Evolutionary conservation across 1,140 invertebrate genomes (phyloP).

Genomic region (Drosophila biarmipes): DNA sequence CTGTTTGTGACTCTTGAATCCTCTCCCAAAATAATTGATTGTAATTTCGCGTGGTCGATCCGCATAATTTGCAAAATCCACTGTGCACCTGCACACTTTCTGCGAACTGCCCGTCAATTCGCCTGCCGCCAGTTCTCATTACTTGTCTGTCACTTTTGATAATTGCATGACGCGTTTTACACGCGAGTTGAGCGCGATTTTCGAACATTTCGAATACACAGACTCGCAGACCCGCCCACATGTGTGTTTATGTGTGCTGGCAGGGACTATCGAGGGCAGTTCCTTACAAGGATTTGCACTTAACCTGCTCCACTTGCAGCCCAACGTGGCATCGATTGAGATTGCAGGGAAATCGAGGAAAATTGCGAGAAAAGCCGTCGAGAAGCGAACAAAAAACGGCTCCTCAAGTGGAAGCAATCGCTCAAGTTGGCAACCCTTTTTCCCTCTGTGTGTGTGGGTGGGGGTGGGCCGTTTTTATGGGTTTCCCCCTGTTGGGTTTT

Average conservation of each 20-base stretch:
- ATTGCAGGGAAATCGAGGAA: slow-evolving; percentile 36
- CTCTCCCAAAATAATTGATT: not conserved
- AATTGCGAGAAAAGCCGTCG: slow-evolving; percentile 12
- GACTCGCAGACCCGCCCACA: not conserved
- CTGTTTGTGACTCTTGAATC: not conserved
- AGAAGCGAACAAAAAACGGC: slow-evolving; percentile 19
- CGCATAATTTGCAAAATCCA: not conserved
- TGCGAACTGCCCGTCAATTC: not conserved
- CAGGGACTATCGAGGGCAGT: slow-evolving; percentile 29
- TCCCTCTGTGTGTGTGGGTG: not conserved
- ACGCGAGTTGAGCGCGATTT: slow-evolving; percentile 44
- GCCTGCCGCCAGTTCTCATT: slow-evolving; percentile 15
- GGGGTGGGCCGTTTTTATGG: slow-evolving; percentile 1
- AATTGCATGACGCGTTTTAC: slow-evolving; percentile 68
- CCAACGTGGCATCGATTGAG: slow-evolving; percentile 57
- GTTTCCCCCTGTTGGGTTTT: slow-evolving; percentile 17
- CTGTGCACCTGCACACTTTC: not conserved
- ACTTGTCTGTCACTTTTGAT: slow-evolving; percentile 54
- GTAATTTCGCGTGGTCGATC: not conserved
- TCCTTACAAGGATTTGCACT: slow-evolving; percentile 62
- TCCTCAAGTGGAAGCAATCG: slow-evolving; percentile 49
- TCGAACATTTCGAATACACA: not conserved
- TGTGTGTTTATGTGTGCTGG: no score
- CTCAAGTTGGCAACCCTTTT: slow-evolving; percentile 47
- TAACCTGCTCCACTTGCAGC: slow-evolving; percentile 73